Conservation (phyloP, 2,888 invertebrate genomes). For the Brachyopa scutellaris region DNA sequence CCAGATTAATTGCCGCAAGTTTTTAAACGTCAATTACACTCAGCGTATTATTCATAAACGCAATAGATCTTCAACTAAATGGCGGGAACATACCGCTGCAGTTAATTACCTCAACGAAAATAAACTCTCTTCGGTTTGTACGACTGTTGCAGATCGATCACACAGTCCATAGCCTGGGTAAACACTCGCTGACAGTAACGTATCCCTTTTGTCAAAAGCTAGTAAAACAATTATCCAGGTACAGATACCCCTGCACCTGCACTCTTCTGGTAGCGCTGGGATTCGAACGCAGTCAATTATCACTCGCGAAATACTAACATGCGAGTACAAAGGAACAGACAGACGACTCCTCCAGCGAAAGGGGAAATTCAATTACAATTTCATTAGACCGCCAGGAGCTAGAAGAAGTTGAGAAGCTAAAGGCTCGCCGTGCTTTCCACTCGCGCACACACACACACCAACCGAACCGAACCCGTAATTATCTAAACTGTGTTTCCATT, state of each 20-base stretch:
- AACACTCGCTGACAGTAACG: conserved; percentile 71
- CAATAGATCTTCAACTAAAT: conserved; percentile 64
- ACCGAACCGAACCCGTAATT: conserved; percentile 72
- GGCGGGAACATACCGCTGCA: conserved; percentile 26
- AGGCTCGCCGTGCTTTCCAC: conserved; percentile 19
- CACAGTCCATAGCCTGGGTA: conserved; percentile 49
- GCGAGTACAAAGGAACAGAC: too few relatives aligned
- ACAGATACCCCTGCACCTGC: not conserved
- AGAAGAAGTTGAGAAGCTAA: conserved; percentile 18
- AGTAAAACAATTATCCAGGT: conserved; percentile 70
- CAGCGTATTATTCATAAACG: conserved; percentile 56
- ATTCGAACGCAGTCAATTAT: conserved; percentile 34
- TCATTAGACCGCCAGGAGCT: conserved; percentile 72
- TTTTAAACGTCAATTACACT: conserved; percentile 70
- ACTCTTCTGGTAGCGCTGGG: not conserved
- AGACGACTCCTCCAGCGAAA: conserved; percentile 18
- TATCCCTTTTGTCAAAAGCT: conserved; percentile 71
- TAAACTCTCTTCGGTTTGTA: conserved; percentile 10
- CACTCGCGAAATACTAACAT: conserved; percentile 18
- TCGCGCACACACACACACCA: conserved; percentile 11
- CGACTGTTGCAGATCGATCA: conserved; percentile 53
- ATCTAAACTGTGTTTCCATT: conserved; percentile 73
- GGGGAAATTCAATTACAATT: conserved; percentile 72
- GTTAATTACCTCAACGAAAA: conserved; percentile 52
- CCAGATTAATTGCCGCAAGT: conserved; percentile 53